phyloP scores from a whole-genome alignment of 1,140 invertebrate species.

The Drosophila truncata region DNA sequence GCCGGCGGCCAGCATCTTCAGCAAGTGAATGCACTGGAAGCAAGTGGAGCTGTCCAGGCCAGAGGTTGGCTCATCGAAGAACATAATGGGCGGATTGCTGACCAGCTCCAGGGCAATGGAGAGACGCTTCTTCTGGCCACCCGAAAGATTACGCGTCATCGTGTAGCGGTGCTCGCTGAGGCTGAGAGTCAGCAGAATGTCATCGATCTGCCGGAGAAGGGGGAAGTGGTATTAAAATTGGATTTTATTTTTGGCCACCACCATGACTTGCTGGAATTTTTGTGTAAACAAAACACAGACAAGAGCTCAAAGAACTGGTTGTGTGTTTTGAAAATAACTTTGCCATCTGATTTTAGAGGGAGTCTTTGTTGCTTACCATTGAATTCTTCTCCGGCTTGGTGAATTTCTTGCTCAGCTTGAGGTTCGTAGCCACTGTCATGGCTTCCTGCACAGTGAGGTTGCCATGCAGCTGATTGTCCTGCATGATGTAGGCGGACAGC shows the following conservation, averaged over 20 bases:
- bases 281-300: constrained; percentile 8
- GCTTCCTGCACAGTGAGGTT: constrained; percentile 97
- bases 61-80: constrained; percentile 99
- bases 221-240: background rate
- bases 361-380: constrained; percentile 88
- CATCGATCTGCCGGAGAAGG: constrained; percentile 90
- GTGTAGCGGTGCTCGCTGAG: constrained; percentile 94
- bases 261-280: constrained; percentile 26
- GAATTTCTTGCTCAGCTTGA: constrained; percentile 93
- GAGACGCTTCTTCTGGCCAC: constrained; percentile 97
- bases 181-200: constrained; percentile 96
- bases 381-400: constrained; percentile 90
- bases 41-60: constrained; percentile 97
- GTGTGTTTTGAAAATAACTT: background rate
- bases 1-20: constrained; percentile 95
- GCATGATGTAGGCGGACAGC: constrained; percentile 98
- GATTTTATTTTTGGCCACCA: constrained; percentile 16
- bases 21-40: constrained; percentile 95
- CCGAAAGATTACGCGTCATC: constrained; percentile 95
- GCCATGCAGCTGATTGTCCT: constrained; percentile 97
- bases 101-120: constrained; percentile 98
- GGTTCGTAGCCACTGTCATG: constrained; percentile 95
- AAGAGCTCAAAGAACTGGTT: constrained; percentile 28
- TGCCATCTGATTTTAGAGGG: background rate
- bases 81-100: constrained; percentile 98